phyloP scores from a whole-genome alignment of 2,797 vertebrate species.

The Periophthalmus magnuspinnatus region DNA sequence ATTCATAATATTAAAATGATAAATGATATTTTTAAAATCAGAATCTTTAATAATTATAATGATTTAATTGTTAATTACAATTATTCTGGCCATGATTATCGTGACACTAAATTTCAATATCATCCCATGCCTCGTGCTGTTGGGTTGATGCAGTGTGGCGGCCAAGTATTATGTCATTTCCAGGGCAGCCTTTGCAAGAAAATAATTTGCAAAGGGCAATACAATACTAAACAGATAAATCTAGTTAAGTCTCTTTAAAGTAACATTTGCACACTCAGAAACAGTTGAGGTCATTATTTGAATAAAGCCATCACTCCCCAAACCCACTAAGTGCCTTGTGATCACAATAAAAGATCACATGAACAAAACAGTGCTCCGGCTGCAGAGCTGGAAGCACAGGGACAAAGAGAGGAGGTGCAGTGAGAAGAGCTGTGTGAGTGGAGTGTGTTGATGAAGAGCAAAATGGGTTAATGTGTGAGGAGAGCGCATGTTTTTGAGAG shows the following conservation, averaged over 20 bases:
- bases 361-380: constrained; percentile 9
- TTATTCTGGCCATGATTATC: no score
- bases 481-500: constrained; percentile 46
- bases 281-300: not conserved
- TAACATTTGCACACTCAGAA: not conserved
- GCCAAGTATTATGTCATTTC: no score
- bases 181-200: no score
- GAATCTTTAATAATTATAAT: no score
- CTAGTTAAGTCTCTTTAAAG: not conserved
- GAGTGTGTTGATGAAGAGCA: constrained; percentile 51
- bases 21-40: no score
- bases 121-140: no score
- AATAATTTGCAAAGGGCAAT: no score
- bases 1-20: no score
- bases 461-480: constrained; percentile 72
- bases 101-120: no score
- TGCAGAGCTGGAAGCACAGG: constrained; percentile 19
- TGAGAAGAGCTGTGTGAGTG: constrained; percentile 27
- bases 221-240: no score
- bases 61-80: no score
- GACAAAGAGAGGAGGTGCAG: constrained; percentile 14
- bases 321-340: not conserved
- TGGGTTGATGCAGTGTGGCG: no score
- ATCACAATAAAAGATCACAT: constrained; percentile 17
- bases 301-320: not conserved